phyloP scores from a whole-genome alignment of 2,888 invertebrate species.

The Suillia variegata region DNA sequence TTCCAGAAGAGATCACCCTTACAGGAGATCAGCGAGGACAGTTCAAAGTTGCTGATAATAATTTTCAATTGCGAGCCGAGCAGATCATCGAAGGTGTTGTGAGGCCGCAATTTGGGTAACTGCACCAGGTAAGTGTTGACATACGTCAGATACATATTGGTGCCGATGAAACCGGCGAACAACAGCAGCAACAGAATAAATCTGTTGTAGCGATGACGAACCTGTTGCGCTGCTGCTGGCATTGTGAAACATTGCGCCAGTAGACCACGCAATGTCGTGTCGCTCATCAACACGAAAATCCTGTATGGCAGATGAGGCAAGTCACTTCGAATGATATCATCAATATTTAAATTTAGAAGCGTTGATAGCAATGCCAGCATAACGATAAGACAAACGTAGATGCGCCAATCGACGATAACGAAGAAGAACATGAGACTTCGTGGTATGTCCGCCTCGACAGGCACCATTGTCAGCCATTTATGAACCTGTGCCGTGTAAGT shows the following conservation, averaged over 20 bases:
- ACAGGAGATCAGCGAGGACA: too few relatives aligned
- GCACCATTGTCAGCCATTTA: slow-evolving; percentile 2
- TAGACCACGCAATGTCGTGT: background rate
- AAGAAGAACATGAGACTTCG: background rate
- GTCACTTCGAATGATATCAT: background rate
- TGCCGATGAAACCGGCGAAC: background rate
- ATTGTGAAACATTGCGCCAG: background rate
- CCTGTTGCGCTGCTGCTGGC: background rate
- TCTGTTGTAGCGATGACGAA: too few relatives aligned
- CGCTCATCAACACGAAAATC: too few relatives aligned
- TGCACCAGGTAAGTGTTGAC: background rate
- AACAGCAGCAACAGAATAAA: background rate
- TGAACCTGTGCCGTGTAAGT: background rate
- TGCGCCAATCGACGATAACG: too few relatives aligned
- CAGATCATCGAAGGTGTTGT: slow-evolving; percentile 1
- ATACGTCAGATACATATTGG: background rate
- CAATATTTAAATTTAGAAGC: background rate
- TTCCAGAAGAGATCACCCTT: background rate
- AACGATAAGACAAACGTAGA: too few relatives aligned
- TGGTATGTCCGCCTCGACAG: background rate
- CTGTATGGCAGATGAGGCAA: too few relatives aligned
- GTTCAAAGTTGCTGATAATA: too few relatives aligned
- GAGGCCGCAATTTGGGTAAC: background rate
- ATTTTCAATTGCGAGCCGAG: background rate
- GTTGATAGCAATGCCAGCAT: background rate